These are phyloP conservation scores for Microchrysa polita DNA, from an alignment of 2,888 invertebrate species.

Conservation along the genomic window DNA sequence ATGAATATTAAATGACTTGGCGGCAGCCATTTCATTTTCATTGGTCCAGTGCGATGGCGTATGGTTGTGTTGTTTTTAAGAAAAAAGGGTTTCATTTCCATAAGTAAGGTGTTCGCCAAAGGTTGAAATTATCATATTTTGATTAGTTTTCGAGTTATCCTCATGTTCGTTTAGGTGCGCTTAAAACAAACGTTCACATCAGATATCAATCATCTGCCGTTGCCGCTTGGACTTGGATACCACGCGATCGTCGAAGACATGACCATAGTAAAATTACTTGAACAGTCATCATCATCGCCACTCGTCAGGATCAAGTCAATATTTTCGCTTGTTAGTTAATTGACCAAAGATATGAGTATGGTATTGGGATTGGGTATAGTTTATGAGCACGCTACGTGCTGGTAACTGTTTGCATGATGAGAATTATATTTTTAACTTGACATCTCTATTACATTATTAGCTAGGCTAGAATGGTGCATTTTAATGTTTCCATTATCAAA, in stretches of 20 bases:
- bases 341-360: constrained; percentile 33
- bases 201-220: constrained; percentile 43
- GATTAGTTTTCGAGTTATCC: constrained; percentile 42
- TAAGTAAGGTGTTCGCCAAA: constrained; percentile 19
- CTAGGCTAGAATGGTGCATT: too few species aligned
- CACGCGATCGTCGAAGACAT: not conserved
- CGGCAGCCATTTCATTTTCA: constrained; percentile 16
- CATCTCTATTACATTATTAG: not conserved
- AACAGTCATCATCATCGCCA: constrained; percentile 21
- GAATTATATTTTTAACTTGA: not conserved
- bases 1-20: constrained; percentile 50
- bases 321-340: constrained; percentile 27
- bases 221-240: not conserved
- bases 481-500: too few species aligned
- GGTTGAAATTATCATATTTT: constrained; percentile 46
- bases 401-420: not conserved
- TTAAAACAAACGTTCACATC: constrained; percentile 29
- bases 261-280: not conserved
- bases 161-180: not conserved
- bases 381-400: constrained; percentile 16
- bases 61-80: not conserved
- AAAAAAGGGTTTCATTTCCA: constrained; percentile 43
- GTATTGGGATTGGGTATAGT: constrained; percentile 8
- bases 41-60: not conserved
- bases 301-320: constrained; percentile 9